phyloP scores from a whole-genome alignment of 2,888 invertebrate genomes.

The Mantis religiosa region DNA sequence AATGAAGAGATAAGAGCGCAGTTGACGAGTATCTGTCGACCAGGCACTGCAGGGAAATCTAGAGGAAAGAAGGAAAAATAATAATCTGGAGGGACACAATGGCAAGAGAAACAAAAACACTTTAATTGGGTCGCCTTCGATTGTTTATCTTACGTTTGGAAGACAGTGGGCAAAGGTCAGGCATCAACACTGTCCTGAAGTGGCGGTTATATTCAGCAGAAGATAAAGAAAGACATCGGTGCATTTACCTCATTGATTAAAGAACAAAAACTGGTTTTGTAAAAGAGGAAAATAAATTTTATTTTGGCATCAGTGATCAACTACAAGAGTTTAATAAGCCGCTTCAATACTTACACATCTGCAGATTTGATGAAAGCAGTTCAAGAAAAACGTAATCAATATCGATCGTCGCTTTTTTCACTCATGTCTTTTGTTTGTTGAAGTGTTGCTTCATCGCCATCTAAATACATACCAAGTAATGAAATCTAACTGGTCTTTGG shows the following conservation, averaged over 20 bases:
- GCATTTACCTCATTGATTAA: neutral
- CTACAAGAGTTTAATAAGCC: no score
- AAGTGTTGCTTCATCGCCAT: no score
- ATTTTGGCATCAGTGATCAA: no score
- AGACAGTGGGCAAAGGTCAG: neutral
- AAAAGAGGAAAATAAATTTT: no score
- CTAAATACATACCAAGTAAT: no score
- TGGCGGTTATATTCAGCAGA: neutral
- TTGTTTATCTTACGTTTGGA: neutral
- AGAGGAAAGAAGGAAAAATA: neutral
- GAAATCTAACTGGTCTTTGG: no score
- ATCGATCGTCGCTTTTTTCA: no score
- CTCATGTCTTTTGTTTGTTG: no score
- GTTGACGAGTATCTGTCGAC: slow-evolving; percentile 12
- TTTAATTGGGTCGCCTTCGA: neutral
- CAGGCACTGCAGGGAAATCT: neutral
- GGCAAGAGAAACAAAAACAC: neutral
- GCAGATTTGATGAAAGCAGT: no score
- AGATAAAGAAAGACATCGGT: neutral
- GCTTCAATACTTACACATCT: no score
- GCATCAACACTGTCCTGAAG: neutral
- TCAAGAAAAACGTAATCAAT: no score
- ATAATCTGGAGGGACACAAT: neutral
- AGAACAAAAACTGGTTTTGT: no score
- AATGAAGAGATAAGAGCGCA: slow-evolving; percentile 5